Base-by-base conservation (phyloP, 2,888 invertebrate genomes). In the Maniola hyperantus region DNA sequence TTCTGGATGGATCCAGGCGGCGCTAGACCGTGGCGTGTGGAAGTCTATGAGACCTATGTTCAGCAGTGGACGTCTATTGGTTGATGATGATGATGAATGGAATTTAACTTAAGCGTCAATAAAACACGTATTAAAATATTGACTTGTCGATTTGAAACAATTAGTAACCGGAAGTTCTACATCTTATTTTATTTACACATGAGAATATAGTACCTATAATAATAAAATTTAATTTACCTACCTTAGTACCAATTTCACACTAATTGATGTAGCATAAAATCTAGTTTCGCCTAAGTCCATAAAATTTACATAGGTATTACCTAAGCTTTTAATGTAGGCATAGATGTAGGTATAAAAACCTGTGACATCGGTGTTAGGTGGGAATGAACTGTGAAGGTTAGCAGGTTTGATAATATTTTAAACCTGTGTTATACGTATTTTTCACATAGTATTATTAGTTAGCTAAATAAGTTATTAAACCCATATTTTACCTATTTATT, bases 321-420 rank as follows among this genome's bases (percentile, higher is more conserved):
- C 10, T 55, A 20, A 18, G 5, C 4, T 18, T 55, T n/a, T 36
- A 8, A 50, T 26, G 1, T 18, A 15, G 5, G 18, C 55, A 55
- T 48, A n/a, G 15, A 2, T 39, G 42, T 18, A 18, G n/a, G 51
- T 53, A 44, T 39, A 59, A 53, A 65, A 65, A 65, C 51, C 26
- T 33, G 51, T 53, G 39, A 61, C 55, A 61, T 39, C n/a, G 48
- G 6, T 13, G 42, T 60, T 13, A 34, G 65, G 39, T 59, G 64
- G 64, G 64, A 67, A 69, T 69, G 69, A 69, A 67, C 67, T 59
- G 61, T 62, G 69, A 69, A 69, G 69, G 69, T 57, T 55, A 65
- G 65, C 67, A 26, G 50, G 50, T 51, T 18, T 46, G 33, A 55
- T 42, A 46, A 15, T n/a, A 39, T 18, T 33, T 15, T 42, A 20